These are phyloP conservation scores for Argyresthia goedartella DNA, from an alignment of 2,888 invertebrate genomes.

Conservation along the genomic window DNA sequence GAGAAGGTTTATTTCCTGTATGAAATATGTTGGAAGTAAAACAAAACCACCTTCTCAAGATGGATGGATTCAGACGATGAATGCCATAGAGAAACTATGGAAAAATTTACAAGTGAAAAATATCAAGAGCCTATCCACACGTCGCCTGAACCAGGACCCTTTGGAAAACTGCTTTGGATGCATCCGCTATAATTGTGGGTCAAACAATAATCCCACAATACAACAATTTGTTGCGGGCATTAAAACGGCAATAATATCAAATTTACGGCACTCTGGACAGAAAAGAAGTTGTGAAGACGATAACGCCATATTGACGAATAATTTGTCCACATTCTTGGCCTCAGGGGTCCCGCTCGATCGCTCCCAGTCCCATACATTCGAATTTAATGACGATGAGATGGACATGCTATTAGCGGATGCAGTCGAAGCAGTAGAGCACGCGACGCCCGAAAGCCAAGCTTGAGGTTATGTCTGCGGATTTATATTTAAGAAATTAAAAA, in stretches of 20 bases:
- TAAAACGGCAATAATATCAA: constrained; percentile 9
- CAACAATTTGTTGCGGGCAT: constrained; percentile 13
- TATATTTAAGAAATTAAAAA: constrained; percentile 8
- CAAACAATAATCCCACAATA: constrained; percentile 12
- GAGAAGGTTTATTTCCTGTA: not conserved
- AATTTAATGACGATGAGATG: not conserved
- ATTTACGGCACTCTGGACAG: constrained; percentile 1
- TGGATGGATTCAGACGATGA: not conserved
- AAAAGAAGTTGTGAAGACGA: constrained; percentile 11
- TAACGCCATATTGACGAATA: constrained; percentile 3
- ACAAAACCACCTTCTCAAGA: not conserved
- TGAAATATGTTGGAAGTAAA: not conserved
- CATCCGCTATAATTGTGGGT: constrained; percentile 12
- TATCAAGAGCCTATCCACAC: constrained; percentile 7
- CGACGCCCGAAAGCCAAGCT: constrained; percentile 11
- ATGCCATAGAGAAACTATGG: not conserved
- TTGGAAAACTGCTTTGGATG: constrained; percentile 14
- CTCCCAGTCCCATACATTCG: no score
- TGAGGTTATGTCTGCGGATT: constrained; percentile 13
- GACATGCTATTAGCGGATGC: not conserved
- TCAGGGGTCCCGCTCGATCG: not conserved
- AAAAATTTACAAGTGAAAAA: not conserved
- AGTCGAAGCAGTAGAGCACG: constrained; percentile 3
- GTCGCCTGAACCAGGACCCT: constrained; percentile 13
- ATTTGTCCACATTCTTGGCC: not conserved